Evolutionary conservation across 2,888 invertebrate species (phyloP).

Genomic region (Hoplodrina blanda): DNA sequence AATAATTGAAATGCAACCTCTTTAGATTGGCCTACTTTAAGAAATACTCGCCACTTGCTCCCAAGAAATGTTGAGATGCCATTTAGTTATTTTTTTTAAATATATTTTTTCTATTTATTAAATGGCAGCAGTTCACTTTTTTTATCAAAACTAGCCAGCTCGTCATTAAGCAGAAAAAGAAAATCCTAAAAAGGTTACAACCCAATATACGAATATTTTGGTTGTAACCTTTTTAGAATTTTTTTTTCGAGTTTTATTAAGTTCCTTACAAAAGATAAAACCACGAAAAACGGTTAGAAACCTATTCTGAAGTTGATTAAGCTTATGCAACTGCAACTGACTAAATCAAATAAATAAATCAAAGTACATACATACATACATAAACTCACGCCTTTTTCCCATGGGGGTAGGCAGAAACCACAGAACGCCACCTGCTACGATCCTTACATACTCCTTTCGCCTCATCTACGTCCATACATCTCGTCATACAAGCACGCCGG

Average conservation of each 20-base stretch:
- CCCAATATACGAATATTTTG: too few relatives aligned
- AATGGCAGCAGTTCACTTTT: background rate
- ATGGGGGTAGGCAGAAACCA: too few relatives aligned
- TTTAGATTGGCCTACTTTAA: background rate
- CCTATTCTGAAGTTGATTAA: background rate
- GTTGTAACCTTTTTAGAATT: background rate
- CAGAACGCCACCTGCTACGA: too few relatives aligned
- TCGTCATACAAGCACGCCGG: too few relatives aligned
- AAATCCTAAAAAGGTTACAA: too few relatives aligned
- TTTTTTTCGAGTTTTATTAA: too few relatives aligned
- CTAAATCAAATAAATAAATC: too few relatives aligned
- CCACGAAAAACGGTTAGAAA: background rate
- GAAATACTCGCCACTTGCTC: background rate
- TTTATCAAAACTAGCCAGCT: background rate
- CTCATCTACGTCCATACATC: too few relatives aligned
- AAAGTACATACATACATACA: too few relatives aligned
- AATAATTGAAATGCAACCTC: background rate
- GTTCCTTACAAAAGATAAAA: background rate
- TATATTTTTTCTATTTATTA: background rate
- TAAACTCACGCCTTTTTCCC: too few relatives aligned
- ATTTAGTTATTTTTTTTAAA: background rate
- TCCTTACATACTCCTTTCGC: too few relatives aligned
- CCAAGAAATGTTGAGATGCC: conserved; percentile 11
- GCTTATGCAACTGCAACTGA: too few relatives aligned
- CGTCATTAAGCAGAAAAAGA: background rate